phyloP scores from a whole-genome alignment of 2,797 vertebrate species.

The Anableps anableps region DNA sequence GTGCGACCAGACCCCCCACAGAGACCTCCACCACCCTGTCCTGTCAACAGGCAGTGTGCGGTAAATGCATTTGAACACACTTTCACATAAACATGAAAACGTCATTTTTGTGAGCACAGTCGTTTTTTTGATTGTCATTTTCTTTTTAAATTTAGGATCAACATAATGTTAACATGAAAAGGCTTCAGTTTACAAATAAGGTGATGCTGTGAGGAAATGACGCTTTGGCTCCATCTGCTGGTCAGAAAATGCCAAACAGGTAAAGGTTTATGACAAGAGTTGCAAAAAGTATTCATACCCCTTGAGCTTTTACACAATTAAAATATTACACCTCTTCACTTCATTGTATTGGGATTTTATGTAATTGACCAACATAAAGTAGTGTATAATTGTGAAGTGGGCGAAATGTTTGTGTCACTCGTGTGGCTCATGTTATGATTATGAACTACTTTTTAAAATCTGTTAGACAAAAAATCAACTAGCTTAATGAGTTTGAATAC shows the following conservation, averaged over 20 bases:
- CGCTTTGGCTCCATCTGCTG: conserved; percentile 72
- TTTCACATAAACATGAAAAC: not conserved
- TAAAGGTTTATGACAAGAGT: conserved; percentile 16
- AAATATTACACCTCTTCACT: not conserved
- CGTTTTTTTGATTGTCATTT: not conserved
- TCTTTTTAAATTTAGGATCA: conserved; percentile 45
- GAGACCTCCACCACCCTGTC: conserved; percentile 90
- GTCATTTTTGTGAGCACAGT: not conserved
- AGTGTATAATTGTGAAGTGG: not conserved
- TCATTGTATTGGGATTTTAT: not conserved
- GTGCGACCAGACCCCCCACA: conserved; percentile 82
- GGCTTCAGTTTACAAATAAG: conserved; percentile 22
- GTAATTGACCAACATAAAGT: not conserved
- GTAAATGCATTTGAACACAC: conserved; percentile 64
- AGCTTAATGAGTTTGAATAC: not conserved
- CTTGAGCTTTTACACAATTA: not conserved
- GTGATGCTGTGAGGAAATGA: conserved; percentile 55
- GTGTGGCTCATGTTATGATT: not conserved
- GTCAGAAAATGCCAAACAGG: conserved; percentile 71
- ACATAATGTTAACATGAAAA: conserved; percentile 30
- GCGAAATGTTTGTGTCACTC: not conserved
- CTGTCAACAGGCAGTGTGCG: conserved; percentile 73
- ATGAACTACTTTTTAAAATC: not conserved
- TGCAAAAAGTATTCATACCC: not conserved
- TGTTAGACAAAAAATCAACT: not conserved